Conservation (phyloP, 2,888 invertebrate species). For the Heliconius erato region DNA sequence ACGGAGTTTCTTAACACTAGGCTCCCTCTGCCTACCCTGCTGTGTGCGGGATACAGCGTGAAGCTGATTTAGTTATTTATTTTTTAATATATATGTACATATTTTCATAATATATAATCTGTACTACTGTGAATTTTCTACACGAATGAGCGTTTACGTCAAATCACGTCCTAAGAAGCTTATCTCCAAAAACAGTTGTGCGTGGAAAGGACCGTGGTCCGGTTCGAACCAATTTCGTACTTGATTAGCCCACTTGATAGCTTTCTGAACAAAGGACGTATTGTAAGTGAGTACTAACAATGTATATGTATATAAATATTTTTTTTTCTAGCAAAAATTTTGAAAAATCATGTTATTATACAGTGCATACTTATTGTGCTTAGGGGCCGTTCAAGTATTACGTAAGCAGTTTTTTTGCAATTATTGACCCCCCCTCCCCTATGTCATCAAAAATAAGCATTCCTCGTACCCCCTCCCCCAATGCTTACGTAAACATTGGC, state of each 20-base stretch:
- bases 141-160: conserved; percentile 34
- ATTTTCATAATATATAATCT: conserved; percentile 6
- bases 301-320: background rate
- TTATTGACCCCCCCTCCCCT: too few species aligned
- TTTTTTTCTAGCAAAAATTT: conserved; percentile 5
- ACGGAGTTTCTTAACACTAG: too few species aligned
- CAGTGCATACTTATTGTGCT: background rate
- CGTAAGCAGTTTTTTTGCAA: too few species aligned
- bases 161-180: conserved; percentile 42
- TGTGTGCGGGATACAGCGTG: too few species aligned
- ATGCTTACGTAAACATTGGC: too few species aligned
- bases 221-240: conserved; percentile 49
- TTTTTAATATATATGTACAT: too few species aligned
- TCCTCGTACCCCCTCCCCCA: too few species aligned
- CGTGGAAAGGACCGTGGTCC: conserved; percentile 41
- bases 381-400: too few species aligned
- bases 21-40: too few species aligned
- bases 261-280: conserved; percentile 43
- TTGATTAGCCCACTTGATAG: conserved; percentile 48
- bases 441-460: too few species aligned
- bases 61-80: too few species aligned
- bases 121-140: conserved; percentile 32
- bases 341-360: background rate
- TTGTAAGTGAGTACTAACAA: conserved; percentile 32
- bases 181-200: conserved; percentile 46